Base-by-base conservation (phyloP, 2,113 vertebrate genomes). In the Cottus gobio region DNA sequence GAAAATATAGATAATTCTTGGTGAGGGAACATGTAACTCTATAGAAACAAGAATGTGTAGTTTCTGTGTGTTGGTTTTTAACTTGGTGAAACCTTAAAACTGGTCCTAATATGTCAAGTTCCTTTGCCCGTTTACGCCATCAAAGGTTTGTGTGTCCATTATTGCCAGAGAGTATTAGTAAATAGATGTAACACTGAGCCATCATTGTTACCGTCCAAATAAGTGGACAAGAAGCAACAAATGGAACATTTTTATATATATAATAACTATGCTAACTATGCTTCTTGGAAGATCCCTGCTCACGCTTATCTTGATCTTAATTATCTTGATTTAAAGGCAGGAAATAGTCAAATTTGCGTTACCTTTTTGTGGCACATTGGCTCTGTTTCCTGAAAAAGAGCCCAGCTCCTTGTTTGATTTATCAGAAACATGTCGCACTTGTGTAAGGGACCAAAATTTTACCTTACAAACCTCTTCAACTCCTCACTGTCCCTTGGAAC, bases 381-480 rank as follows among this genome's bases (percentile, higher is more conserved):
- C 56, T 72, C n/a, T 57, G 15, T 6, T 22, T 44, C 12, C 24
- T 44, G 8, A 30, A 30, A n/a, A 22, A 1, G 10, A 50, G n/a
- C 2, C n/a, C 18, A 37, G 50, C 50, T 26, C n/a, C 39, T 60
- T 10, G 9, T 30, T 30, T 60, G 26, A 58, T 44, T 71, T 5
- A 57, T 42, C n/a, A 58, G 24, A 60, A 31, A 31, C 26, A 72
- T 20, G 7, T 56, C 1, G 20, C 30, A 56, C 39, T n/a, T n/a
- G 54, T 72, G 37, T 24, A 46, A 7, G 56, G 39, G 42, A 60
- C 70, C n/a, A n/a, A n/a, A n/a, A n/a, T n/a, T n/a, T n/a, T n/a
- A n/a, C n/a, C n/a, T n/a, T n/a, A n/a, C n/a, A n/a, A n/a, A n/a
- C n/a, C n/a, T n/a, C n/a, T n/a, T n/a, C n/a, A n/a, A n/a, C n/a